phyloP scores from a whole-genome alignment of 2,888 invertebrate species.

The Heteropelma amictum region DNA sequence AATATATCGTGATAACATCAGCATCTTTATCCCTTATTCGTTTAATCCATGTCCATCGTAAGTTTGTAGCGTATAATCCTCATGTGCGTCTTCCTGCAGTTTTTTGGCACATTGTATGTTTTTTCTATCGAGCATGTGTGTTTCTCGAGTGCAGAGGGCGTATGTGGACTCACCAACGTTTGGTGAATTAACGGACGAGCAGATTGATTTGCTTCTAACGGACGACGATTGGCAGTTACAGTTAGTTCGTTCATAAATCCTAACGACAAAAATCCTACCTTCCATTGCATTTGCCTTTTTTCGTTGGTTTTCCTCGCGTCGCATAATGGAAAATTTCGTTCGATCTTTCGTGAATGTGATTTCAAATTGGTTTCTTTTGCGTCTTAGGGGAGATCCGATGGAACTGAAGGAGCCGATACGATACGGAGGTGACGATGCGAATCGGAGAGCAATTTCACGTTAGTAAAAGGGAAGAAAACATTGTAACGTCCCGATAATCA shows the following conservation, averaged over 20 bases:
- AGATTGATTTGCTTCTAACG: constrained; percentile 47
- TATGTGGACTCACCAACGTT: constrained; percentile 42
- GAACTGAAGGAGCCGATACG: constrained; percentile 8
- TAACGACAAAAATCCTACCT: not conserved
- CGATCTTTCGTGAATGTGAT: no score
- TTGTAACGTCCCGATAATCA: not conserved
- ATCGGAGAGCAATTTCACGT: not conserved
- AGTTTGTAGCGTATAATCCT: not conserved
- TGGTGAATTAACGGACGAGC: constrained; percentile 47
- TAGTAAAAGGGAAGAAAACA: not conserved
- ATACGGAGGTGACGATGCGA: not conserved
- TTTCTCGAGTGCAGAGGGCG: constrained; percentile 2
- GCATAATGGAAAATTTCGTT: no score
- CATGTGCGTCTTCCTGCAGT: not conserved
- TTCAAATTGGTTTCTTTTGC: no score
- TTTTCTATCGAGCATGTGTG: constrained; percentile 11
- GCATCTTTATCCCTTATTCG: not conserved
- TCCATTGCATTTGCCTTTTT: not conserved
- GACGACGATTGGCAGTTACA: constrained; percentile 5
- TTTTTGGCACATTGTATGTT: not conserved
- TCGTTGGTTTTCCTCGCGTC: not conserved
- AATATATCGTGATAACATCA: not conserved
- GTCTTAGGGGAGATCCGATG: not conserved
- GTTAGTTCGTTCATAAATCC: constrained; percentile 12
- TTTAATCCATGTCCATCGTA: not conserved